A percentile compares a stretch with the other conserved stretches of the same genome.
Evolutionary conservation across 2,113 vertebrate genomes (phyloP).

Genomic region (Equus przewalskii): DNA sequence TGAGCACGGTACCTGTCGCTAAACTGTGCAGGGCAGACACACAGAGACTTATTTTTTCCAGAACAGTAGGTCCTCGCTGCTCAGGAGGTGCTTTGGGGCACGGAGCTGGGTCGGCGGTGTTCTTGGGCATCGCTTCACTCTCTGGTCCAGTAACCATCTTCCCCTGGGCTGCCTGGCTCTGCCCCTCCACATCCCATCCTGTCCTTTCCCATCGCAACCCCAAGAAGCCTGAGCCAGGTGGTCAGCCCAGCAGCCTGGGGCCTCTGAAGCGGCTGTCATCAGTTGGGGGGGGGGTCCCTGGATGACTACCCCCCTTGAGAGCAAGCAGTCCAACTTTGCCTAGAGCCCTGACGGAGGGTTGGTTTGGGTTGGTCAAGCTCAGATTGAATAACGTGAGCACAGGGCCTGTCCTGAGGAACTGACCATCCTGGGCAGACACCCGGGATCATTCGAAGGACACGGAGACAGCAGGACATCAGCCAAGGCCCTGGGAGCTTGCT

Average conservation of each 20-base stretch:
- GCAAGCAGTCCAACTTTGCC: neutral
- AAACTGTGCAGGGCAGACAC: no score
- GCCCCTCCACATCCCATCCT: neutral
- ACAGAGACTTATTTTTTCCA: no score
- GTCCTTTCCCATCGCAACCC: neutral
- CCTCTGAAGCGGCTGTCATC: neutral
- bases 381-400: neutral
- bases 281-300: no score
- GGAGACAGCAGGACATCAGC: neutral
- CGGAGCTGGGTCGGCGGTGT: no score
- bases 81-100: no score
- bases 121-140: neutral
- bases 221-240: neutral
- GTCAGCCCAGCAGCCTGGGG: neutral
- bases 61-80: no score
- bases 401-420: neutral
- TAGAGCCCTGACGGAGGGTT: neutral
- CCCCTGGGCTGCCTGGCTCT: neutral
- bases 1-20: no score
- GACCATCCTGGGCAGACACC: neutral
- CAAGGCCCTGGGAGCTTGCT: neutral
- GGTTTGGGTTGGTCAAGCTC: neutral
- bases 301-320: neutral
- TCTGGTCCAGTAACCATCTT: neutral
- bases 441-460: neutral